Conservation (phyloP, 2,888 invertebrate species). For the Dolichopus griseipennis region DNA sequence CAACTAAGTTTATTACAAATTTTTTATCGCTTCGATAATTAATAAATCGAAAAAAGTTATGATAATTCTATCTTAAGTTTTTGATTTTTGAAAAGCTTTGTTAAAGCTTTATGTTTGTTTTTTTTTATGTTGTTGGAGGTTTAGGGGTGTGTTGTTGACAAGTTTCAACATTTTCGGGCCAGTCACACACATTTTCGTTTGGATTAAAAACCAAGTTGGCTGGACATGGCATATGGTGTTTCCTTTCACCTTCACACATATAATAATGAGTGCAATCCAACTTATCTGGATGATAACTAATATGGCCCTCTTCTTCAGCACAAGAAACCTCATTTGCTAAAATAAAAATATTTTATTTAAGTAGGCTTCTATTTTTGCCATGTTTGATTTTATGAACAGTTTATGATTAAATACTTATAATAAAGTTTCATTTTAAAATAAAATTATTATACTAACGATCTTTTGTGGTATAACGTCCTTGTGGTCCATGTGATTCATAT, state of each 20-base stretch:
- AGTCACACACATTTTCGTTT: constrained; percentile 89
- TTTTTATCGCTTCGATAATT: no score
- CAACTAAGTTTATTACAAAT: no score
- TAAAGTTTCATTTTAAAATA: no score
- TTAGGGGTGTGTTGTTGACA: constrained; percentile 65
- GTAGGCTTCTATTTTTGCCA: no score
- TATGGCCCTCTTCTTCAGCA: constrained; percentile 91
- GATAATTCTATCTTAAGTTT: no score
- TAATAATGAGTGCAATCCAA: constrained; percentile 89
- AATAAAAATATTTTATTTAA: constrained; percentile 22
- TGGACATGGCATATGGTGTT: constrained; percentile 94
- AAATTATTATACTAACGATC: constrained; percentile 60
- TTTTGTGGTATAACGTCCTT: constrained; percentile 75
- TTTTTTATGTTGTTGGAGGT: constrained; percentile 43
- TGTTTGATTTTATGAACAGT: no score
- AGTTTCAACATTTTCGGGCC: constrained; percentile 90
- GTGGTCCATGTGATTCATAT: constrained; percentile 61
- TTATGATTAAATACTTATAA: no score
- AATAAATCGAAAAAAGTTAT: no score
- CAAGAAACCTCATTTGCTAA: constrained; percentile 80
- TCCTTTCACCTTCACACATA: constrained; percentile 92
- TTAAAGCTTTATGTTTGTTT: not conserved
- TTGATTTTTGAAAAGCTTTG: no score
- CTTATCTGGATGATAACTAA: constrained; percentile 84
- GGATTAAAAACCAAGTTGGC: constrained; percentile 85